phyloP scores from a whole-genome alignment of 1,140 invertebrate genomes.

The Trichonephila inaurata region DNA sequence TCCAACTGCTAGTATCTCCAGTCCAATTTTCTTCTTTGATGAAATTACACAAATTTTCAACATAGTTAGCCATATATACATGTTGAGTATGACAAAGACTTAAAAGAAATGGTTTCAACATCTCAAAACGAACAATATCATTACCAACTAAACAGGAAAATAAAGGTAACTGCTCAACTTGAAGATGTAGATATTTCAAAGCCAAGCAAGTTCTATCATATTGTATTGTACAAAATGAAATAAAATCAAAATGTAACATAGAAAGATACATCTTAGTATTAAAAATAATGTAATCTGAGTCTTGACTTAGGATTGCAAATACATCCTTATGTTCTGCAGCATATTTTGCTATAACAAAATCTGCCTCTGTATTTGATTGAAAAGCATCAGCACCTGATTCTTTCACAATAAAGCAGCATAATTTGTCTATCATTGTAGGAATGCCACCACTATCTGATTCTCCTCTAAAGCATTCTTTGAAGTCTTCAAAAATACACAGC shows the following conservation, averaged over 20 bases:
- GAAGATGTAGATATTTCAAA: slow-evolving; percentile 76
- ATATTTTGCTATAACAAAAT: slow-evolving; percentile 80
- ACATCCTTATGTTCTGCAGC: slow-evolving; percentile 78
- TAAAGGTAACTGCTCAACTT: slow-evolving; percentile 79
- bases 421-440: slow-evolving; percentile 78
- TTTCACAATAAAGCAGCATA: slow-evolving; percentile 78
- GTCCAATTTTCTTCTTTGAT: slow-evolving; percentile 43
- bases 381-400: slow-evolving; percentile 77
- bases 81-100: slow-evolving; percentile 71
- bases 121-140: slow-evolving; percentile 79
- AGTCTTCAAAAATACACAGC: slow-evolving; percentile 77
- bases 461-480: slow-evolving; percentile 63
- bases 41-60: not conserved
- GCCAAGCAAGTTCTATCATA: slow-evolving; percentile 79
- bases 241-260: slow-evolving; percentile 79
- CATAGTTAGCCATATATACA: slow-evolving; percentile 71
- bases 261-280: slow-evolving; percentile 80
- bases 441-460: slow-evolving; percentile 78
- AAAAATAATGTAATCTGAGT: slow-evolving; percentile 80
- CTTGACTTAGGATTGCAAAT: slow-evolving; percentile 80
- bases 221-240: slow-evolving; percentile 79
- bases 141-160: slow-evolving; percentile 80
- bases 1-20: slow-evolving; percentile 11
- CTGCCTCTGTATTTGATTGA: slow-evolving; percentile 79
- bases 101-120: slow-evolving; percentile 78